Percentiles rank a stretch among this genome's conserved stretches.
Evolutionary conservation across 2,888 invertebrate species (phyloP).

Genomic region (Sycophila texana): DNA sequence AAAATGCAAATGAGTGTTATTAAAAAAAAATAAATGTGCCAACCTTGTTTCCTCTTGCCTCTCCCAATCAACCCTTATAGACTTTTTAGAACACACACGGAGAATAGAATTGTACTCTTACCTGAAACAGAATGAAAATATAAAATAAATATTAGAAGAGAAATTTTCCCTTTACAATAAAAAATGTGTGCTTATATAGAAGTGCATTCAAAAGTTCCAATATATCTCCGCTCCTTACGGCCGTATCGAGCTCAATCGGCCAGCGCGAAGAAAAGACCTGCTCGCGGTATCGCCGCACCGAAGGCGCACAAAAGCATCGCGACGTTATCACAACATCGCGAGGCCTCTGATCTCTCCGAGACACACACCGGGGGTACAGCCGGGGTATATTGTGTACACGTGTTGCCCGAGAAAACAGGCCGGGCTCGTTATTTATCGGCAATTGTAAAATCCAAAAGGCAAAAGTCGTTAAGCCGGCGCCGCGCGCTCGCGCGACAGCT

Average conservation of each 20-base stretch:
- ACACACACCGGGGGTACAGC: neutral
- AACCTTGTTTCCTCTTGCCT: neutral
- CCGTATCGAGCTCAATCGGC: neutral
- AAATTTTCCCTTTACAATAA: neutral
- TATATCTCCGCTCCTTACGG: neutral
- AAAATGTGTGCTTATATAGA: neutral
- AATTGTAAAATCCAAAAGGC: constrained; percentile 65
- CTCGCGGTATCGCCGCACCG: neutral
- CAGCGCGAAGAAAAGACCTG: neutral
- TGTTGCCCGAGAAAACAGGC: constrained; percentile 55
- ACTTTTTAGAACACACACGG: neutral
- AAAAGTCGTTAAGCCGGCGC: constrained; percentile 36
- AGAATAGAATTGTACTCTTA: constrained; percentile 17
- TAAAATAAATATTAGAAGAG: neutral
- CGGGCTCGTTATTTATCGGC: constrained; percentile 68
- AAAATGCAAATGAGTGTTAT: too few species aligned
- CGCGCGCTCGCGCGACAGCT: constrained; percentile 65
- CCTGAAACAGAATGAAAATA: constrained; percentile 34
- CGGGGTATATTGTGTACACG: neutral
- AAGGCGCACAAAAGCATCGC: neutral
- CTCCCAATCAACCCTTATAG: neutral
- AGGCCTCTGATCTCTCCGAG: neutral
- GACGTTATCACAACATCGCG: constrained; percentile 1
- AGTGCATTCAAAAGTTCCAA: neutral
- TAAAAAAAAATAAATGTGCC: neutral